These are phyloP conservation scores for Cheilosia pagana DNA, from an alignment of 2,888 invertebrate species.

Conservation along the genomic window DNA sequence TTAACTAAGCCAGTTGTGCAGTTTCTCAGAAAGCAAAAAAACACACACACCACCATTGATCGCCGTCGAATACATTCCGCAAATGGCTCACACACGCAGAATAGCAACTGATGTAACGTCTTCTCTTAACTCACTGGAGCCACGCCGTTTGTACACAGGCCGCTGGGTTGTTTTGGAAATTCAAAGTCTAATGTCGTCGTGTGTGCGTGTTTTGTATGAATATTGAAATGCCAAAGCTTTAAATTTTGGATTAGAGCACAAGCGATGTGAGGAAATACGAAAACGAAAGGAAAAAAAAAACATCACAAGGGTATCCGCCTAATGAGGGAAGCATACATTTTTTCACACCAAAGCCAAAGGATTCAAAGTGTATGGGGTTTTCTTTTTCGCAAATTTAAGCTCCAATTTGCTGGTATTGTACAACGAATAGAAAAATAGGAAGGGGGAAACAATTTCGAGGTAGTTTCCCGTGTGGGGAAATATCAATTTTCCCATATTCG, in stretches of 20 bases:
- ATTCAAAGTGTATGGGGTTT: not conserved
- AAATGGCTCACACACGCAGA: conserved; percentile 24
- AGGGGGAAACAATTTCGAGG: conserved; percentile 15
- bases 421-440: conserved; percentile 5
- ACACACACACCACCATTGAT: not conserved
- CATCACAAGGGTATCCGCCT: conserved; percentile 51
- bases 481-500: conserved; percentile 53
- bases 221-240: conserved; percentile 49
- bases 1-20: conserved; percentile 30
- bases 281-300: not conserved
- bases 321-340: conserved; percentile 26
- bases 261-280: conserved; percentile 4
- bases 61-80: conserved; percentile 28
- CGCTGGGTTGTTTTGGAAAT: conserved; percentile 25
- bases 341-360: conserved; percentile 27
- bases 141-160: not conserved
- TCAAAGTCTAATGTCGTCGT: conserved; percentile 49
- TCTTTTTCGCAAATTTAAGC: conserved; percentile 33
- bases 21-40: conserved; percentile 19
- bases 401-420: conserved; percentile 51
- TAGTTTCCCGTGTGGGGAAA: conserved; percentile 48
- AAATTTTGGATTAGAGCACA: conserved; percentile 24
- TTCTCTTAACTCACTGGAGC: conserved; percentile 29
- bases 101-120: conserved; percentile 13
- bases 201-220: conserved; percentile 36